Base-by-base conservation (phyloP, 1,140 invertebrate species). In the Lethocerus indicus region DNA sequence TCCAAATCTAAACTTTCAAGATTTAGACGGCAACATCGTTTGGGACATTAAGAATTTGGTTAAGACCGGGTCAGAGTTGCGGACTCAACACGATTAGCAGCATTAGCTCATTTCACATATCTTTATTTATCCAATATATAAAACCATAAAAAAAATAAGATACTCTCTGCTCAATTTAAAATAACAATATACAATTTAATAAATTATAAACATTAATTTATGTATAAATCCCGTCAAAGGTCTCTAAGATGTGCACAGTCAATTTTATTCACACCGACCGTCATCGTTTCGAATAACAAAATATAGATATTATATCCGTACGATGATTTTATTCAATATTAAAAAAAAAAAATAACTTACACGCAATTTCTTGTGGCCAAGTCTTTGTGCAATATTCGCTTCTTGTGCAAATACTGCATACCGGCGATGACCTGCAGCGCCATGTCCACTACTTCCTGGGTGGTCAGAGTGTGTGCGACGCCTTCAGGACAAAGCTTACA, bases 361-460 rank as follows among this genome's bases (percentile, higher is more conserved):
- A 87, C 74, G 67, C 87, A 92, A 68, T 93, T 94, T 61, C 90
- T 79, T 18, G 84, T 78, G n/a, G 90, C 87, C 40, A 96, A 71
- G 63, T 96, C 92, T 64, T 83, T 83, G 62, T 96, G 91, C 23
- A 93, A 71, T 21, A 96, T 71, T 49, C 82, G 76, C 57, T 88
- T 81, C 14, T 85, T 79, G 61, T 97, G 92, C 48, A 97, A 71
- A 64, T 89, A 93, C 52, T 86, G 80, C 45, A 95, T 68, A 1
- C 86, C 92, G 56, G 83, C 74, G 25, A 85, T 80, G 36, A 89
- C 77, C 64, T 93, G 88, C 28, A 90, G 78, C 20, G 83, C 87
- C 65, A 95, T 79, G 58, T 88, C 83, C 0, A 95, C 88, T 43
- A 95, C 67, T 59, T 93, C 88, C 57, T 89, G 55, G 0, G 58